phyloP scores from a whole-genome alignment of 2,113 vertebrate genomes.

The Pteronura brasiliensis region DNA sequence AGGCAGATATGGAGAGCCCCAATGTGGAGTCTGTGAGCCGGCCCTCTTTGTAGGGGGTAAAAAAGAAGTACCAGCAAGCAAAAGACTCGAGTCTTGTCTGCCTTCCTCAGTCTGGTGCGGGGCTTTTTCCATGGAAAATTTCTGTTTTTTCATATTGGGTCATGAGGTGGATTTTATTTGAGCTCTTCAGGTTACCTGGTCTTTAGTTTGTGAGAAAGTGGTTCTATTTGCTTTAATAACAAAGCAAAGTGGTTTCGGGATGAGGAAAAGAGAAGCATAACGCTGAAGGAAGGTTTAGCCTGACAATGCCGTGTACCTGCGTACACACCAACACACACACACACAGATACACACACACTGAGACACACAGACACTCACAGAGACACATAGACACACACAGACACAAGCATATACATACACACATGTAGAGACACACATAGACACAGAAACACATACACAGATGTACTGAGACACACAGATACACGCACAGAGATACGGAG shows the following conservation, averaged over 20 bases:
- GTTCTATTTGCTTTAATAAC: neutral
- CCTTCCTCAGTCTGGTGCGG: neutral
- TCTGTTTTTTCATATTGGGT: neutral
- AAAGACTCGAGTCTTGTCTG: neutral
- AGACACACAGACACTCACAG: too few species aligned
- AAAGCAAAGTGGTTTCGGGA: neutral
- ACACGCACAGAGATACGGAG: neutral
- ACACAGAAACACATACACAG: neutral
- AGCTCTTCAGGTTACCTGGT: neutral
- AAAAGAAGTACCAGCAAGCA: neutral
- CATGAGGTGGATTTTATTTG: neutral
- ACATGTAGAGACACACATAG: too few species aligned
- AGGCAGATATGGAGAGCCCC: neutral
- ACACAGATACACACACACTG: too few species aligned
- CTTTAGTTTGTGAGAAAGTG: conserved; percentile 10
- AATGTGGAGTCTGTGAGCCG: accelerated
- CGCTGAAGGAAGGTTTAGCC: neutral
- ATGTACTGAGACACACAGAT: neutral
- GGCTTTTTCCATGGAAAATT: neutral
- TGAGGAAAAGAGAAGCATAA: neutral
- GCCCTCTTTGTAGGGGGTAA: neutral
- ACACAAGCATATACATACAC: neutral
- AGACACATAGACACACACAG: too few species aligned
- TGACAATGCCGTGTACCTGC: accelerated
- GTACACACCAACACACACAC: too few species aligned